phyloP scores from a whole-genome alignment of 2,888 invertebrate species.

The Watsonalla binaria region DNA sequence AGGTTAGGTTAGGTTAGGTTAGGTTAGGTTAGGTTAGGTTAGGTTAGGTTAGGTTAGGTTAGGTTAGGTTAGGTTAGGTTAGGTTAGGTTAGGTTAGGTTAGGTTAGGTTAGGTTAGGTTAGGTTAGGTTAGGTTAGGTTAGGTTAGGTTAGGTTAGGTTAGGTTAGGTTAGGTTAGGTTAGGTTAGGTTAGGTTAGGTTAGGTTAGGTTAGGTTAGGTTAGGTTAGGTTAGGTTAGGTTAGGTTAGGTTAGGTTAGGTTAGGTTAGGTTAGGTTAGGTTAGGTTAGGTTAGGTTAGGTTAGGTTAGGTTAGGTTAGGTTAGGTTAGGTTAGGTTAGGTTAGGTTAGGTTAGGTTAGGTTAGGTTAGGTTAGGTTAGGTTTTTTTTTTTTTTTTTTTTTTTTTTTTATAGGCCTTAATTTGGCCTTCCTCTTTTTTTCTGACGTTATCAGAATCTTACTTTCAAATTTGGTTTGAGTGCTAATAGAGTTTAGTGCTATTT shows the following conservation, averaged over 20 bases:
- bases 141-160: slow-evolving; percentile 8
- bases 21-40: slow-evolving; percentile 1
- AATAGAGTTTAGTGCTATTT: too few species aligned
- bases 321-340: slow-evolving; percentile 11
- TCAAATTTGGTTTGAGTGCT: too few species aligned
- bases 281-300: slow-evolving; percentile 9
- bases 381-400: too few species aligned
- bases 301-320: slow-evolving; percentile 10
- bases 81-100: slow-evolving; percentile 9
- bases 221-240: slow-evolving; percentile 9
- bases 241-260: slow-evolving; percentile 9
- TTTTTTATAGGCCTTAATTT: too few species aligned
- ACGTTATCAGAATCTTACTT: too few species aligned
- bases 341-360: slow-evolving; percentile 12
- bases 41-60: slow-evolving; percentile 1
- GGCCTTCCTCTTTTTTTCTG: too few species aligned
- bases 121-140: slow-evolving; percentile 9
- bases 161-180: slow-evolving; percentile 9
- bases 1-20: slow-evolving; percentile 1
- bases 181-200: slow-evolving; percentile 4
- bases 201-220: slow-evolving; percentile 6
- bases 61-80: slow-evolving; percentile 7
- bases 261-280: slow-evolving; percentile 9
- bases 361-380: slow-evolving; percentile 13
- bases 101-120: slow-evolving; percentile 8